Evolutionary conservation across 2,797 vertebrate genomes (phyloP).

Genomic region (Echeneis naucrates): DNA sequence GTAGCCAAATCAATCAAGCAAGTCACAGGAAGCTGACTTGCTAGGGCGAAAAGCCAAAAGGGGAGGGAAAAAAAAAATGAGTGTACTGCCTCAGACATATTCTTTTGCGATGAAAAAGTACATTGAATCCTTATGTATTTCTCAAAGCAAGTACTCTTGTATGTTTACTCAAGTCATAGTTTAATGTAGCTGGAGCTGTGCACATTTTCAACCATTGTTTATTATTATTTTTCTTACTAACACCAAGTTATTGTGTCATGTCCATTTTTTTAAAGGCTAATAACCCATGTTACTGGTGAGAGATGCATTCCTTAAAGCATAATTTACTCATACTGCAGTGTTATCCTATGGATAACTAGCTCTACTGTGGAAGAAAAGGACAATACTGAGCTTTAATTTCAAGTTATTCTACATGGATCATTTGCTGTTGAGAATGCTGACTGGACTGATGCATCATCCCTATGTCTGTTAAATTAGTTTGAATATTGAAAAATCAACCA

Average conservation of each 20-base stretch:
- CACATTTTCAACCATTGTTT: no score
- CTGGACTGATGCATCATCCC: no score
- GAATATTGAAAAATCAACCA: conserved; percentile 8
- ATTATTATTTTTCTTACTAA: conserved; percentile 45
- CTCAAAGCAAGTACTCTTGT: no score
- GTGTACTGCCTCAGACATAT: no score
- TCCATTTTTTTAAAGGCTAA: conserved; percentile 63
- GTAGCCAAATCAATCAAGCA: no score
- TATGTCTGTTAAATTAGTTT: background rate
- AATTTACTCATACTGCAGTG: background rate
- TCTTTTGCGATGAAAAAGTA: no score
- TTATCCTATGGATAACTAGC: background rate
- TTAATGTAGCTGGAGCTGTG: no score
- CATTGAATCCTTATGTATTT: no score
- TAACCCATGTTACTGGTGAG: conserved; percentile 7
- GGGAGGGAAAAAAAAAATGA: no score
- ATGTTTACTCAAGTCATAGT: no score
- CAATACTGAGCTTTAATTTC: background rate
- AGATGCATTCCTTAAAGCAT: conserved; percentile 29
- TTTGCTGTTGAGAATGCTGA: background rate
- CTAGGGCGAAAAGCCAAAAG: no score
- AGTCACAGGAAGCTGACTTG: no score
- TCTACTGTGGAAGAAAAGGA: background rate
- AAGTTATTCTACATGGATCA: background rate
- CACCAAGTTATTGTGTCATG: conserved; percentile 39